Percentiles rank a stretch among this genome's conserved stretches.
phyloP scores from a whole-genome alignment of 2,113 vertebrate species.

The Calyptomena viridis region DNA sequence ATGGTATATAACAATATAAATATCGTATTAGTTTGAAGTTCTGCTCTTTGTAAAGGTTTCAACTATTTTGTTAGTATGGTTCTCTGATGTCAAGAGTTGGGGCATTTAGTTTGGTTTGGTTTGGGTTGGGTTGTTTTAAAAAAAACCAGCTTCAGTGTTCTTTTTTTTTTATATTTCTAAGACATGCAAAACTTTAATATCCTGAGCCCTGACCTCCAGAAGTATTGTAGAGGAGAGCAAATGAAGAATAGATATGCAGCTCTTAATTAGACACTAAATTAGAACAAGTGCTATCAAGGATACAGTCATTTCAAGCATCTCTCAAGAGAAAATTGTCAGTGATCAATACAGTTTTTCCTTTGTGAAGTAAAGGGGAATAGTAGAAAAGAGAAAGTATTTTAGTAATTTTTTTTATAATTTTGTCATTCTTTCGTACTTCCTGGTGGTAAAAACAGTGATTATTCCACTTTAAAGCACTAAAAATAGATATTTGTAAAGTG shows the following conservation, averaged over 20 bases:
- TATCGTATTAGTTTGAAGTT: not conserved
- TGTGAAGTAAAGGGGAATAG: not conserved
- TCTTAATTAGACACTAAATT: conserved; percentile 40
- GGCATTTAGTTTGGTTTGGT: not conserved
- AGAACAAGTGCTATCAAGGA: not conserved
- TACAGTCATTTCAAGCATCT: conserved; percentile 12
- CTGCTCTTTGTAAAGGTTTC: not conserved
- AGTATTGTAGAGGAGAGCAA: not conserved
- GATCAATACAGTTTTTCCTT: not conserved
- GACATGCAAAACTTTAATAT: not conserved
- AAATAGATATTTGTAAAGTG: not conserved
- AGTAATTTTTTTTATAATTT: not conserved
- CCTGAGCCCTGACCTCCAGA: not conserved
- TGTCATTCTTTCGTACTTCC: not conserved
- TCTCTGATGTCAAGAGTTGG: not conserved
- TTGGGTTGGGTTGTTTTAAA: not conserved
- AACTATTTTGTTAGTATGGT: not conserved
- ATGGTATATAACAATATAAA: not conserved
- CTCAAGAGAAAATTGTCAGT: conserved; percentile 28
- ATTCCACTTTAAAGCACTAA: conserved; percentile 19
- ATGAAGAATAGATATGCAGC: not conserved
- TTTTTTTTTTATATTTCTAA: not conserved
- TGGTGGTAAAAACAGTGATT: not conserved
- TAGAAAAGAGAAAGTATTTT: not conserved
- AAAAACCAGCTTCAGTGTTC: not conserved